Conservation (phyloP, 1,140 invertebrate species). For the Sinonovacula constricta region DNA sequence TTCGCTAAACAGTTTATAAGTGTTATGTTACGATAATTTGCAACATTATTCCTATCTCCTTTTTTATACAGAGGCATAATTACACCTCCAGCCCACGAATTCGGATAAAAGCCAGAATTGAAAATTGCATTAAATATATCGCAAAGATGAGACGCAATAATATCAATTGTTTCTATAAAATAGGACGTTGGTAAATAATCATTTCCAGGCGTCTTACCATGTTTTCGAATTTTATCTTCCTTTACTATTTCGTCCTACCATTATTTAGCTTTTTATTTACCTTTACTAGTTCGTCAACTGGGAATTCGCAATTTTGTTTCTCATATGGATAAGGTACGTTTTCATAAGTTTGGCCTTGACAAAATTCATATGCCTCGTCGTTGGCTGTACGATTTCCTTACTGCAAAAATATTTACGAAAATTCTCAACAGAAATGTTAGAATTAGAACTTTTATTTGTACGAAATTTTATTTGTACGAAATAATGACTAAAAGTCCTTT, state of each 20-base stretch:
- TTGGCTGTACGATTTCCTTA: neutral
- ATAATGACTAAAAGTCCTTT: too few relatives aligned
- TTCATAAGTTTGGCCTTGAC: too few relatives aligned
- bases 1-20: conserved; percentile 44
- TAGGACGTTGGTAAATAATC: too few relatives aligned
- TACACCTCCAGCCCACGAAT: conserved; percentile 41
- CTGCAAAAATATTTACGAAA: neutral
- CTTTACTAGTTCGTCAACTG: neutral
- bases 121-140: conserved; percentile 48
- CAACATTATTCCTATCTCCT: conserved; percentile 19
- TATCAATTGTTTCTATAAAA: neutral
- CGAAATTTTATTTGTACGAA: too few relatives aligned
- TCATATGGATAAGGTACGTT: too few relatives aligned
- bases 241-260: too few relatives aligned
- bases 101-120: conserved; percentile 37
- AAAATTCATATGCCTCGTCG: too few relatives aligned
- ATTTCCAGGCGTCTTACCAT: too few relatives aligned
- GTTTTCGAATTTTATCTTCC: too few relatives aligned
- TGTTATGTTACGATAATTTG: conserved; percentile 43
- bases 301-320: neutral
- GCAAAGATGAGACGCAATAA: too few relatives aligned
- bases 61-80: conserved; percentile 49
- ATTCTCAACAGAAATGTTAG: neutral
- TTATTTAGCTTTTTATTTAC: conserved; percentile 11
- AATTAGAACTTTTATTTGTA: neutral